Conservation (phyloP, 2,888 invertebrate genomes). For the Cyaniris semiargus region DNA sequence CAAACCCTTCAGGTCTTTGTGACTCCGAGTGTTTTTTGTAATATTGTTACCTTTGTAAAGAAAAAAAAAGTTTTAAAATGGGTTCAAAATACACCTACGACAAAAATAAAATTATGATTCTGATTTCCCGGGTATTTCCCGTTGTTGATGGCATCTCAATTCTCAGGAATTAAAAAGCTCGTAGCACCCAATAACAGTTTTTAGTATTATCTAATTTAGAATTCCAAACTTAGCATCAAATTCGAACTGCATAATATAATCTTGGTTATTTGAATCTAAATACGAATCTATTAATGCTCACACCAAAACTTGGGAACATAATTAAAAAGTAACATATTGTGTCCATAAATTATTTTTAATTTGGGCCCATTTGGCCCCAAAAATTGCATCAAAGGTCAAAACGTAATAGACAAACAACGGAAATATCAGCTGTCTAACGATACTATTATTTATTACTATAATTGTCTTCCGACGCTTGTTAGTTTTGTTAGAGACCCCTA, state of each 20-base stretch:
- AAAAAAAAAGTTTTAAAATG: too few relatives aligned
- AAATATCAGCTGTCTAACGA: constrained; percentile 68
- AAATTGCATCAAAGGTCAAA: constrained; percentile 54
- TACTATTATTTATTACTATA: constrained; percentile 75
- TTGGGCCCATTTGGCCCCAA: constrained; percentile 31
- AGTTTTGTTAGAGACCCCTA: constrained; percentile 73
- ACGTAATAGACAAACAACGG: constrained; percentile 65
- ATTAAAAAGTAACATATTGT: constrained; percentile 32
- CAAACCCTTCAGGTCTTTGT: too few relatives aligned
- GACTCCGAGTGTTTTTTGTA: too few relatives aligned
- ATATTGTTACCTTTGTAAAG: too few relatives aligned
- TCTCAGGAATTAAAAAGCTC: not conserved
- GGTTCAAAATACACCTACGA: too few relatives aligned
- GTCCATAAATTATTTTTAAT: constrained; percentile 31
- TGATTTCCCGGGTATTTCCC: not conserved
- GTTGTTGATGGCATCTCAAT: not conserved
- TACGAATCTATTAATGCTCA: not conserved
- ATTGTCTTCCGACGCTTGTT: constrained; percentile 73
- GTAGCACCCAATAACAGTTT: not conserved
- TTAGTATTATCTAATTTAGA: not conserved
- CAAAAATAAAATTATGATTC: not conserved
- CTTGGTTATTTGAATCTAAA: not conserved
- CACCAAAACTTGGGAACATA: constrained; percentile 21
- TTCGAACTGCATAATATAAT: not conserved
- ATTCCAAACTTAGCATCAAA: not conserved